Evolutionary conservation across 2,888 invertebrate genomes (phyloP), one percentile per base, ranked within the genome.

Genomic region (Neria commutata): DNA sequence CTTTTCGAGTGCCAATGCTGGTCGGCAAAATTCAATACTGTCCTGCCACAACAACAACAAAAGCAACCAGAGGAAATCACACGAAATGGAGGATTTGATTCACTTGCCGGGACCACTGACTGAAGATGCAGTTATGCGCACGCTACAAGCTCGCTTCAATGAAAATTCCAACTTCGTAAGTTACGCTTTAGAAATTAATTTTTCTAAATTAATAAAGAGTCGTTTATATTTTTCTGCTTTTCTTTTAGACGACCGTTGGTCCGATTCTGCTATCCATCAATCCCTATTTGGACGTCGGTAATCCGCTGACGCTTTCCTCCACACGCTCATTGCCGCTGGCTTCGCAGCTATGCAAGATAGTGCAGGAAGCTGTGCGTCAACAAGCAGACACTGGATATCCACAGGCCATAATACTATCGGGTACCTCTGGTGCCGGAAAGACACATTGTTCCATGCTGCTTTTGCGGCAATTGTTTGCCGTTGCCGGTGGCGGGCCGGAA

Each of bases 361-460:
- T 95, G 56, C 91, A 91, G 83, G 94, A 94, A 84, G 94, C 95
- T 49, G 93, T 95, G 69, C 86, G 94, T 65, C 95, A 95, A 83
- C 95, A 95, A 83, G 91, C 92, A 57, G 96, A 96, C 85, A 94
- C 94, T 66, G 95, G 95, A 69, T 95, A 95, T 83, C 95, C 95
- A 58, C 96, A 96, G 83, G 95, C 95, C 69, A 92, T 96, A 75
- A 94, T 96, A 67, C 86, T 95, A 57, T 95, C 92, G 65, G 94
- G 94, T 87, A 83, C 92, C 56, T 94, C 93, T 68, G 97, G 96
- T 21, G 93, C 94, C 21, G 96, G 97, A 24, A 97, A 97, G 84
- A 96, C 96, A 57, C 91, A 94, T 81, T 91, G 94, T 62, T 94
- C 94, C 19, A 94, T 95, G 94, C 85, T 94, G 75, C 84, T 96